A percentile compares a stretch with the other conserved stretches of the same genome.
phyloP scores from a whole-genome alignment of 2,113 vertebrate genomes.

The Calcarius ornatus region DNA sequence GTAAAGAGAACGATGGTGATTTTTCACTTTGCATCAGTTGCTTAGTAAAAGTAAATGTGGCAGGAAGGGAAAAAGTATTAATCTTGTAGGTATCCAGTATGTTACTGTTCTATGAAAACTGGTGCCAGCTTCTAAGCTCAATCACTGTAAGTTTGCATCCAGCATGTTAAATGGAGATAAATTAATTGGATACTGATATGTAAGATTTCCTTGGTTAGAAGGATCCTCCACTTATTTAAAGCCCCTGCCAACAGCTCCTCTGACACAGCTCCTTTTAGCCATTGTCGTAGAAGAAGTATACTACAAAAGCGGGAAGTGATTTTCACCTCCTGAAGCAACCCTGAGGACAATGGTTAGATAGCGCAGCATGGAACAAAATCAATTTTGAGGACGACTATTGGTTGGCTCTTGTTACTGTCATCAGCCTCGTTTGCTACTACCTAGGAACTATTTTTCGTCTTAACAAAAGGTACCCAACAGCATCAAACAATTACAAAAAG shows the following conservation, averaged over 20 bases:
- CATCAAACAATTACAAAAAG: not conserved
- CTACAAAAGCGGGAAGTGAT: constrained; percentile 38
- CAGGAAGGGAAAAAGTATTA: not conserved
- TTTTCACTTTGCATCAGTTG: not conserved
- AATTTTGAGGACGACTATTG: not conserved
- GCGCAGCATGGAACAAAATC: not conserved
- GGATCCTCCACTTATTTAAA: not conserved
- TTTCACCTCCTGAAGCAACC: not conserved
- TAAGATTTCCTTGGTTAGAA: not conserved
- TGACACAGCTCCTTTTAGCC: not conserved
- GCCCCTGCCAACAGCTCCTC: not conserved
- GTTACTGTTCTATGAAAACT: not conserved
- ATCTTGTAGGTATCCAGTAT: not conserved
- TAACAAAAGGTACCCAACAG: constrained; percentile 5
- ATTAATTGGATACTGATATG: not conserved
- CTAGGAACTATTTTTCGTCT: not conserved
- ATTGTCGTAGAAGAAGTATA: not conserved
- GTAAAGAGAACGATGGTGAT: not conserved
- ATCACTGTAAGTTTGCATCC: not conserved
- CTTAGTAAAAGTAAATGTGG: not conserved
- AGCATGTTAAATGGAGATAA: not conserved
- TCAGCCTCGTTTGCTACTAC: constrained; percentile 2
- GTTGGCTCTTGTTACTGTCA: constrained; percentile 19
- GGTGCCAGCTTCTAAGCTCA: not conserved
- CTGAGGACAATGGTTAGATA: not conserved